Conservation (phyloP, 1,140 invertebrate genomes). For the Hypothenemus hampei region DNA sequence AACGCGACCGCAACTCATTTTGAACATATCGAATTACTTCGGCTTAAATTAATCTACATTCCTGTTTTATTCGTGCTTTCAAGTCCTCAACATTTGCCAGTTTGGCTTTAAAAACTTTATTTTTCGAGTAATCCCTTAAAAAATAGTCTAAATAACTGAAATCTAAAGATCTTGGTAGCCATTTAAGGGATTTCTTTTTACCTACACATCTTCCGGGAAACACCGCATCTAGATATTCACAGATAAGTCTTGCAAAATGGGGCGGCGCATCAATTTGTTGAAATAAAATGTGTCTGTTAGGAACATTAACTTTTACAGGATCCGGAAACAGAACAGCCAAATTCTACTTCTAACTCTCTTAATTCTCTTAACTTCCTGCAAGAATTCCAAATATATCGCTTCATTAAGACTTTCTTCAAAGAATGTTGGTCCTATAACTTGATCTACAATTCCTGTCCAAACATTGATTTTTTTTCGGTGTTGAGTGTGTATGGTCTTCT, state of each 20-base stretch:
- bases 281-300: not conserved
- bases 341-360: too few relatives aligned
- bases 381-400: constrained; percentile 12
- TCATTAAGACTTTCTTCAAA: constrained; percentile 9
- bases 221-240: too few relatives aligned
- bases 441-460: constrained; percentile 18
- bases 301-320: too few relatives aligned
- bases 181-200: constrained; percentile 4
- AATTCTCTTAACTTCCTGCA: too few relatives aligned
- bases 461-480: constrained; percentile 23
- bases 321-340: not conserved
- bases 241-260: too few relatives aligned
- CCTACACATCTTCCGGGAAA: not conserved
- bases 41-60: constrained; percentile 1
- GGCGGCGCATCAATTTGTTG: not conserved
- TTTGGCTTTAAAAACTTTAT: not conserved
- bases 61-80: too few relatives aligned
- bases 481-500: too few relatives aligned
- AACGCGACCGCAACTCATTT: constrained; percentile 3
- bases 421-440: constrained; percentile 13
- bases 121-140: not conserved
- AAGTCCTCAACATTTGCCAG: not conserved
- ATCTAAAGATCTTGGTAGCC: not conserved
- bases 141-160: not conserved
- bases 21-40: constrained; percentile 8